These are phyloP conservation scores for Proterorhinus semilunaris DNA, from an alignment of 2,113 vertebrate genomes.

Conservation along the genomic window DNA sequence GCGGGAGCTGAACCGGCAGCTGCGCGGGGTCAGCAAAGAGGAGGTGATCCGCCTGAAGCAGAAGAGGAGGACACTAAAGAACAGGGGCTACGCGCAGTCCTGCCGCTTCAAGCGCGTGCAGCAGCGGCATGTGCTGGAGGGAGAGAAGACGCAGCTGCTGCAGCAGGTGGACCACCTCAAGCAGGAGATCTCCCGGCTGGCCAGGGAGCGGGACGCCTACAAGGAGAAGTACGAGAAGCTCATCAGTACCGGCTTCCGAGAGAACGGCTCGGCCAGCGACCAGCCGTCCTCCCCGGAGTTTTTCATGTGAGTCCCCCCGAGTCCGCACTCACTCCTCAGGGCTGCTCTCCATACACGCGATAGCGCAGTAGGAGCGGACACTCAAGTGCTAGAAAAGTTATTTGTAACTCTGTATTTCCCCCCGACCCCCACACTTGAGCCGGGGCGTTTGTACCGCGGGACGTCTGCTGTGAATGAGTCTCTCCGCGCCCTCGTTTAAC, in stretches of 20 bases:
- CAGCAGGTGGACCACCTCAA: conserved; percentile 99
- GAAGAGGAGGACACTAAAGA: conserved; percentile 99
- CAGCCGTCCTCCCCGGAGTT: conserved; percentile 97
- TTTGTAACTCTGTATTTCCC: conserved; percentile 24
- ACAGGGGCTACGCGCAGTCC: conserved; percentile 98
- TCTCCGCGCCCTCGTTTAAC: conserved; percentile 24
- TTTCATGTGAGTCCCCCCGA: conserved; percentile 94
- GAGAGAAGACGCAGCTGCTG: conserved; percentile 97
- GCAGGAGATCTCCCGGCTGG: conserved; percentile 98
- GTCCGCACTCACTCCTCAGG: conserved; percentile 23
- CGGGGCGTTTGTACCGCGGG: conserved; percentile 7
- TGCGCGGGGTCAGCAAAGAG: conserved; percentile 97
- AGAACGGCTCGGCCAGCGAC: conserved; percentile 95
- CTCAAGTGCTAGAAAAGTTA: not conserved
- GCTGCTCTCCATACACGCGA: conserved; percentile 1
- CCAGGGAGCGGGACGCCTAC: conserved; percentile 98
- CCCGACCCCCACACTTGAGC: conserved; percentile 15
- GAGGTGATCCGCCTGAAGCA: conserved; percentile 99
- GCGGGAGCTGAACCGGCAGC: conserved; percentile 96
- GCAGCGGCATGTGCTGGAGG: conserved; percentile 98
- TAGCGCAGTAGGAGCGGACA: conserved; percentile 9
- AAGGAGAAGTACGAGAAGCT: conserved; percentile 99
- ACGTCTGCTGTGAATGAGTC: conserved; percentile 11
- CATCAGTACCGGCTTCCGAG: conserved; percentile 97
- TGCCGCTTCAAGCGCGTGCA: conserved; percentile 99